Percentiles rank a stretch among this genome's conserved stretches.
These are phyloP conservation scores for Agrochola macilenta DNA, from an alignment of 2,888 invertebrate species.

Conservation along the genomic window DNA sequence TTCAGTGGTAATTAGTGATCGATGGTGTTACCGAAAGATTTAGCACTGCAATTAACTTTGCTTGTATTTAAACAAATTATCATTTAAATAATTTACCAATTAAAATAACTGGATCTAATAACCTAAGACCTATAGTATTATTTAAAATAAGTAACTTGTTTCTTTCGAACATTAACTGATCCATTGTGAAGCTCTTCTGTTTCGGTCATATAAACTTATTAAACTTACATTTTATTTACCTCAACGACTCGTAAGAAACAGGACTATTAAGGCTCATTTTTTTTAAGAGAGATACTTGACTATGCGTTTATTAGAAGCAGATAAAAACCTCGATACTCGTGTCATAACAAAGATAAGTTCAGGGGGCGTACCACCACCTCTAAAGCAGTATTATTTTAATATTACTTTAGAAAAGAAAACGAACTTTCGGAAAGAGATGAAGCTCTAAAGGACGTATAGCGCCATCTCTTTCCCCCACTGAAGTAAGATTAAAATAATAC, in stretches of 20 bases:
- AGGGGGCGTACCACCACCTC: no score
- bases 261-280: background rate
- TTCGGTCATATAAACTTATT: background rate
- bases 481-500: no score
- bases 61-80: background rate
- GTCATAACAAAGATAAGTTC: background rate
- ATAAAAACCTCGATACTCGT: background rate
- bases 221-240: background rate
- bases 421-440: no score
- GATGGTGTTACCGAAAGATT: background rate
- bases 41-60: no score
- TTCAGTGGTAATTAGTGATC: no score
- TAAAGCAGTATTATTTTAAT: no score
- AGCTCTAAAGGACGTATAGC: no score
- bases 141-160: slow-evolving; percentile 41
- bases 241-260: slow-evolving; percentile 9
- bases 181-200: background rate
- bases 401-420: no score
- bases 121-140: slow-evolving; percentile 37
- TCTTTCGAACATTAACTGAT: slow-evolving; percentile 1
- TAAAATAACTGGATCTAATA: background rate
- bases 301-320: no score
- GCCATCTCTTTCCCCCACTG: no score
- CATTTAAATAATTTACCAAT: background rate
- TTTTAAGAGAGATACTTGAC: background rate